Evolutionary conservation across 2,113 vertebrate species (phyloP).

Genomic region (Machaerirhynchus nigripectus): DNA sequence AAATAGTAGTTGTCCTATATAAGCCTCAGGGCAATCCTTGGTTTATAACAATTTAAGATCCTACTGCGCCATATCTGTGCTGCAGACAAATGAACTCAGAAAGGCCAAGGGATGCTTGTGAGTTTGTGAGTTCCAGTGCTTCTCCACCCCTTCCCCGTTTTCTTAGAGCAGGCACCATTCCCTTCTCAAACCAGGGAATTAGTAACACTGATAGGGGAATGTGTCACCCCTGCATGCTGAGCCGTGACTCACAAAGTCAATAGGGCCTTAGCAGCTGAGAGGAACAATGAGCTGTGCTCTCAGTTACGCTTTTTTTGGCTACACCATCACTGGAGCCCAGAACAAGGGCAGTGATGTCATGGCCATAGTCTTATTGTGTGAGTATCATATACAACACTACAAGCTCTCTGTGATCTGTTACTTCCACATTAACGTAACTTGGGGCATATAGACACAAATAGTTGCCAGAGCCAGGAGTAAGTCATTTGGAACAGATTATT

Average conservation of each 20-base stretch:
- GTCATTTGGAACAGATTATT: slow-evolving; percentile 23
- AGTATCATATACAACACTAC: background rate
- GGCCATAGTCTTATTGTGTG: background rate
- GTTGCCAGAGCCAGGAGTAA: slow-evolving; percentile 11
- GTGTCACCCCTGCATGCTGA: background rate
- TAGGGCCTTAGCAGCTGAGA: background rate
- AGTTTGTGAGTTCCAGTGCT: background rate
- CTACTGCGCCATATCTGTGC: background rate
- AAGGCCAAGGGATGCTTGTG: background rate
- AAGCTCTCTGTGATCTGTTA: slow-evolving; percentile 8
- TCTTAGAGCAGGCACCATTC: background rate
- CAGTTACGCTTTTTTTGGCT: background rate
- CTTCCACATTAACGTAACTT: background rate
- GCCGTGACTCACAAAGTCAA: background rate
- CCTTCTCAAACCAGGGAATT: background rate
- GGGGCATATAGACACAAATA: background rate
- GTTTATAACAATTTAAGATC: background rate
- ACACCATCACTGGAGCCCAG: background rate
- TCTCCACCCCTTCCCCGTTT: background rate
- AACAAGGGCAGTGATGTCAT: slow-evolving; percentile 37
- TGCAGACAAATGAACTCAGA: background rate
- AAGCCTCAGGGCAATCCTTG: background rate
- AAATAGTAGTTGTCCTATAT: background rate
- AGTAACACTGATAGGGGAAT: background rate
- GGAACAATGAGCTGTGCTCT: background rate